Base-by-base conservation (phyloP, 2,797 vertebrate species). In the Halcyon chelicuti region DNA sequence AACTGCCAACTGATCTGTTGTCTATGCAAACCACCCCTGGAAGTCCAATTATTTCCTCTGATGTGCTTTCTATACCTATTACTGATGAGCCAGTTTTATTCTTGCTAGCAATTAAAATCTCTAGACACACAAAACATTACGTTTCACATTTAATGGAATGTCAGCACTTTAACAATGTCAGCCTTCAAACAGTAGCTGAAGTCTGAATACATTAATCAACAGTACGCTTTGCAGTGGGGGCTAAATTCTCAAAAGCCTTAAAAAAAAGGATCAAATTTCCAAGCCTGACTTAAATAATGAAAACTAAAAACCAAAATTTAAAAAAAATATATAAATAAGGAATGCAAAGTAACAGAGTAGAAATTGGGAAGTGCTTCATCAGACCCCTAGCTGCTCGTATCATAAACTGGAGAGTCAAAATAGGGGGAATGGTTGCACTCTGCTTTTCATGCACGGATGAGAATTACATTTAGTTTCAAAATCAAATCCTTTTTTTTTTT, bases 61-160 rank as follows among this genome's bases (percentile, higher is more conserved):
- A 86, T 76, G 71, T 33, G 92, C 73, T 84, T 86, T 47, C 86
- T 93, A 95, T 17, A 31, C 47, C 74, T 96, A 42, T 18, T 42
- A 90, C 89, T 80, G 93, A 81, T 58, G 12, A 44, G 47, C 28
- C 2, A 14, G 33, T 68, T 79, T 91, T 88, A 66, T 63, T 96
- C 65, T 55, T 76, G 73, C 73, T 75, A 91, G 63, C 47, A 79
- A 92, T 89, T 78, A 66, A 62, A 94, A 97, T 91, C 67, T 95
- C 68, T 44, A 91, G 62, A 97, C 91, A 94, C 79, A 94, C 65
- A 96, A 92, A 96, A 55, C 52, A 71, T 44, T 15, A 79, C 6
- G 61, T 74, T 96, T 97, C 96, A 97, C 88, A 95, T 90, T 95
- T 93, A 96, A 97, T 95, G 96, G 95, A 97, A 97, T 97, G 94